Percentiles rank a stretch among this genome's conserved stretches.
Evolutionary conservation across 2,113 vertebrate genomes (phyloP).

Genomic region (Electrona antarctica): DNA sequence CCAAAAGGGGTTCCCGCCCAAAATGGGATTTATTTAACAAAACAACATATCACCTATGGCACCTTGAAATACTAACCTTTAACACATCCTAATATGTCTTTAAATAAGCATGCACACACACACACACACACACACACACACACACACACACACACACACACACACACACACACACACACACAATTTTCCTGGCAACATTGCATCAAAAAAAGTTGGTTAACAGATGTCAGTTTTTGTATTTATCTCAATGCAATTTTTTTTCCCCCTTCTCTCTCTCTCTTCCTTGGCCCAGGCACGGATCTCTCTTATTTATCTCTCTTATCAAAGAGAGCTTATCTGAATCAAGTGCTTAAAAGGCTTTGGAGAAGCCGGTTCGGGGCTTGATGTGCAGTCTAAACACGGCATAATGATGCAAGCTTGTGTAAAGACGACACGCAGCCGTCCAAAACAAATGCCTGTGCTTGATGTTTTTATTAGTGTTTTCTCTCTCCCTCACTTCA

Average conservation of each 20-base stretch:
- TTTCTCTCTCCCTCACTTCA: constrained; percentile 47
- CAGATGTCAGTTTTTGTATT: constrained; percentile 78
- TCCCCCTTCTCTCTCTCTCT: not conserved
- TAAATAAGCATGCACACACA: too few relatives aligned
- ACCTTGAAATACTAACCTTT: too few relatives aligned
- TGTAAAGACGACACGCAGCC: constrained; percentile 72
- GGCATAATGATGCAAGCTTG: constrained; percentile 77
- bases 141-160: too few relatives aligned
- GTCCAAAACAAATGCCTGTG: constrained; percentile 66
- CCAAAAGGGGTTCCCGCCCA: too few relatives aligned
- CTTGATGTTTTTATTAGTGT: constrained; percentile 78
- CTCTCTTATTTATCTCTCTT: constrained; percentile 41
- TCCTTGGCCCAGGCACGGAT: constrained; percentile 60
- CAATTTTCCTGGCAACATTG: constrained; percentile 63
- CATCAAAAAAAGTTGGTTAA: constrained; percentile 68
- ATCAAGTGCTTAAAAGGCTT: constrained; percentile 80
- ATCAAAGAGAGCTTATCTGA: constrained; percentile 76
- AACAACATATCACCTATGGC: too few relatives aligned
- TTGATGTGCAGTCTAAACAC: constrained; percentile 77
- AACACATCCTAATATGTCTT: too few relatives aligned
- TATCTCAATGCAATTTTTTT: constrained; percentile 59
- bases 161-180: not conserved
- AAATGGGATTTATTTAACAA: too few relatives aligned
- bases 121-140: too few relatives aligned
- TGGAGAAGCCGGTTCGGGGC: constrained; percentile 74